Evolutionary conservation across 2,888 invertebrate species (phyloP).

Genomic region (Epinotia bilunana): DNA sequence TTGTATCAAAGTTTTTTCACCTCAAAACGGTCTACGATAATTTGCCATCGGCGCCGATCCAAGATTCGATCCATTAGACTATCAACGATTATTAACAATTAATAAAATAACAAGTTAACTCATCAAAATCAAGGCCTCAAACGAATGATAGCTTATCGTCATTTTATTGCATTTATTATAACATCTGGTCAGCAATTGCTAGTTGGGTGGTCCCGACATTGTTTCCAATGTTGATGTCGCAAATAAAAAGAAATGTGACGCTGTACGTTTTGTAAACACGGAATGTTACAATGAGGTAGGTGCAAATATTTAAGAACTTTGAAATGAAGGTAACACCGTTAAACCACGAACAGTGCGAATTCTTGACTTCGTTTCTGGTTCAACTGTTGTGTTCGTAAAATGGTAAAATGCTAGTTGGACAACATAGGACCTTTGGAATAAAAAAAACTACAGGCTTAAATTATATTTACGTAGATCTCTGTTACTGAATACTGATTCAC

Average conservation of each 20-base stretch:
- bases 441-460: neutral
- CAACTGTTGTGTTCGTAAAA: neutral
- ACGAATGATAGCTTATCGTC: constrained; percentile 63
- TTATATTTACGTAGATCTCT: neutral
- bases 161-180: constrained; percentile 63
- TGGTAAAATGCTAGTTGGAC: neutral
- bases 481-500: neutral
- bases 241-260: constrained; percentile 51
- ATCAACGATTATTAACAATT: constrained; percentile 41
- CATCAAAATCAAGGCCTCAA: constrained; percentile 48
- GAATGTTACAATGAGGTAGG: constrained; percentile 56
- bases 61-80: constrained; percentile 19
- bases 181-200: constrained; percentile 60
- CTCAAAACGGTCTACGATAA: constrained; percentile 2
- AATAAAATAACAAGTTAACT: constrained; percentile 42
- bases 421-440: neutral
- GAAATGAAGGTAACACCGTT: constrained; percentile 39
- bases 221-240: constrained; percentile 56
- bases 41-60: constrained; percentile 34
- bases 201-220: constrained; percentile 57
- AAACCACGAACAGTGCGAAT: constrained; percentile 19
- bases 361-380: neutral
- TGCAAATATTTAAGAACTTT: constrained; percentile 44
- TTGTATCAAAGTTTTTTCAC: constrained; percentile 18
- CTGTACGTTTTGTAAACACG: constrained; percentile 66